These are phyloP conservation scores for Hirtodrosophila duncani DNA, from an alignment of 2,888 invertebrate genomes.

Conservation along the genomic window DNA sequence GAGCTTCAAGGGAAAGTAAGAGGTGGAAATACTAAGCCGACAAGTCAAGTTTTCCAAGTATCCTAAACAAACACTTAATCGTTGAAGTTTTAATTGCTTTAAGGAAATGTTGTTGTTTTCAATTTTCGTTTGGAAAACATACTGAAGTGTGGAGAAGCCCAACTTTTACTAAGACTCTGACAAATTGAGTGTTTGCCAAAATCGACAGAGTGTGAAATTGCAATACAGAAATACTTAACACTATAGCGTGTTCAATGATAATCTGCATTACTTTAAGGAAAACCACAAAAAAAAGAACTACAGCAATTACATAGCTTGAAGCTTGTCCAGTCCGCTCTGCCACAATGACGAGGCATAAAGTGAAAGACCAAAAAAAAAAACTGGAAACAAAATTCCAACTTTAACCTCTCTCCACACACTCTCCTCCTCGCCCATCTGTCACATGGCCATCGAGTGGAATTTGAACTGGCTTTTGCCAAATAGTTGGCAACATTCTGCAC, in stretches of 20 bases:
- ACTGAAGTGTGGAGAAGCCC: background rate
- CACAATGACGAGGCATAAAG: too few relatives aligned
- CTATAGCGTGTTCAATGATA: too few relatives aligned
- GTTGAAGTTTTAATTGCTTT: constrained; percentile 53
- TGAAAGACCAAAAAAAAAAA: background rate
- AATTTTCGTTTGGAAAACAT: background rate
- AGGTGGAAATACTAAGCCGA: too few relatives aligned
- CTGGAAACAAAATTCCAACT: constrained; percentile 14
- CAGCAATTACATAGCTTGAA: too few relatives aligned
- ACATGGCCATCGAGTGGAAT: constrained; percentile 12
- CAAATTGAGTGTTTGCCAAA: background rate
- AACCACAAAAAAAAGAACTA: too few relatives aligned
- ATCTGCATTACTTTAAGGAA: too few relatives aligned
- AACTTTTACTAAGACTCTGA: background rate
- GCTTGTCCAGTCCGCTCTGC: background rate
- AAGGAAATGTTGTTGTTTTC: constrained; percentile 17
- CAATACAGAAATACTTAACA: background rate
- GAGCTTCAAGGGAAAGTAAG: too few relatives aligned
- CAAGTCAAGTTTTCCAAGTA: constrained; percentile 26
- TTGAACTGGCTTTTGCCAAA: constrained; percentile 43
- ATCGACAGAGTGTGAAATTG: background rate
- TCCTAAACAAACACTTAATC: constrained; percentile 41
- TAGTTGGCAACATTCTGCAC: constrained; percentile 30
- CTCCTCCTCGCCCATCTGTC: too few relatives aligned
- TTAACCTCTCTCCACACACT: constrained; percentile 9